Base-by-base conservation (phyloP, 1,140 invertebrate species). In the Panagrolaimus sp. region DNA sequence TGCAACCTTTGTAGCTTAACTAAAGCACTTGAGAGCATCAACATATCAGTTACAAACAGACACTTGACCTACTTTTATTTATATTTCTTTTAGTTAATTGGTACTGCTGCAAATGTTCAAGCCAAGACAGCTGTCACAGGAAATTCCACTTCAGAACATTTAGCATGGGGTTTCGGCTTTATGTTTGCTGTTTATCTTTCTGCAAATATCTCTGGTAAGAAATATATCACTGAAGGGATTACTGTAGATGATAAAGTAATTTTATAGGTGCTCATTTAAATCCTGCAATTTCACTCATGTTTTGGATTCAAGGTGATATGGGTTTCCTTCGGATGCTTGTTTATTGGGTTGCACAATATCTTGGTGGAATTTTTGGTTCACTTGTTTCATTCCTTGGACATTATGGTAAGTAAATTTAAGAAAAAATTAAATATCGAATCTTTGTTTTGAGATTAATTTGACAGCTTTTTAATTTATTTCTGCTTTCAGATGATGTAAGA, bases 221-320 rank as follows among this genome's bases (percentile, higher is more conserved):
- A 16, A 9, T 3, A 14, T 1, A 5, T 2, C 7, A 4, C 46
- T 23, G 5, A n/a, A n/a, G n/a, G 16, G n/a, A 69, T 16, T 13
- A 27, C 23, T 2, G 14, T n/a, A 64, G 1, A 69, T 23, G 8
- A 14, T 72, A 20, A 25, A 13, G 7, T 1, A 4, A 5, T 4
- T 67, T 81, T 68, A 38, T 38, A 86, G 87, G 87, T 67, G 86
- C 83, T 8, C 87, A 88, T 76, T 72, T 88, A n/a, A 88, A 88
- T 77, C 87, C 87, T 11, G 85, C 87, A 11, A 84, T 88, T 1
- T 84, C 86, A 0, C 64, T 87, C 5, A 83, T 86, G 14, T 77
- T 86, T 68, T 84, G 84, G 0, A 45, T 81, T 5, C 63, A 87
- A 8, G 84, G 85, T 7, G 81, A 82, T 67, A 77, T 85, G 14